phyloP scores from a whole-genome alignment of 2,888 invertebrate species.

The Drosophila quinaria region DNA sequence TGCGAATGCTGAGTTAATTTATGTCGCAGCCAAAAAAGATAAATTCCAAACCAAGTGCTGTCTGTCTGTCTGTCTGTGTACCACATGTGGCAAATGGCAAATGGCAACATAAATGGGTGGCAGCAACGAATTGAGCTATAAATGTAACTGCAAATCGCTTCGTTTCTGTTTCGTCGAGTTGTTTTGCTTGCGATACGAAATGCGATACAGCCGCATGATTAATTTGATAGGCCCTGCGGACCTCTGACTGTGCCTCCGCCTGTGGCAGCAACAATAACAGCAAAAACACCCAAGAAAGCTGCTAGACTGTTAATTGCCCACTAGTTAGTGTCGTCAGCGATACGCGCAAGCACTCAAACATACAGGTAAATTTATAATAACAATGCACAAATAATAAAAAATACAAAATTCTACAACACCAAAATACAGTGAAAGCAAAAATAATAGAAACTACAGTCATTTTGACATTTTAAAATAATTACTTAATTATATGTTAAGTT shows the following conservation, averaged over 20 bases:
- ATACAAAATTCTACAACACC: too few relatives aligned
- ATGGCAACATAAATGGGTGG: conserved; percentile 24
- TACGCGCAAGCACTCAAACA: too few relatives aligned
- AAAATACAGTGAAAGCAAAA: too few relatives aligned
- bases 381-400: too few relatives aligned
- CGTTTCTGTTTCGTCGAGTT: conserved; percentile 5
- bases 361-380: too few relatives aligned
- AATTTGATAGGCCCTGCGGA: conserved; percentile 70
- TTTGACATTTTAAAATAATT: too few relatives aligned
- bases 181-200: conserved; percentile 61
- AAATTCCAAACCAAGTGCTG: conserved; percentile 65
- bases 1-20: conserved; percentile 63
- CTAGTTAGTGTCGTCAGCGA: too few relatives aligned
- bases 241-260: neutral
- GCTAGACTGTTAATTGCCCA: too few relatives aligned
- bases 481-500: too few relatives aligned
- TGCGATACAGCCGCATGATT: conserved; percentile 75
- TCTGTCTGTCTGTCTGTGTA: conserved; percentile 24
- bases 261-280: neutral
- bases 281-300: neutral
- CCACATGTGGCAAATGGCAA: conserved; percentile 30
- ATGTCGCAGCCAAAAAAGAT: conserved; percentile 75
- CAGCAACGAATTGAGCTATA: conserved; percentile 72
- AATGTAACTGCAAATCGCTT: conserved; percentile 57
- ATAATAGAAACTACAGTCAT: too few relatives aligned